These are phyloP conservation scores for Moxostoma hubbsi DNA, from an alignment of 2,797 vertebrate species.

Conservation along the genomic window DNA sequence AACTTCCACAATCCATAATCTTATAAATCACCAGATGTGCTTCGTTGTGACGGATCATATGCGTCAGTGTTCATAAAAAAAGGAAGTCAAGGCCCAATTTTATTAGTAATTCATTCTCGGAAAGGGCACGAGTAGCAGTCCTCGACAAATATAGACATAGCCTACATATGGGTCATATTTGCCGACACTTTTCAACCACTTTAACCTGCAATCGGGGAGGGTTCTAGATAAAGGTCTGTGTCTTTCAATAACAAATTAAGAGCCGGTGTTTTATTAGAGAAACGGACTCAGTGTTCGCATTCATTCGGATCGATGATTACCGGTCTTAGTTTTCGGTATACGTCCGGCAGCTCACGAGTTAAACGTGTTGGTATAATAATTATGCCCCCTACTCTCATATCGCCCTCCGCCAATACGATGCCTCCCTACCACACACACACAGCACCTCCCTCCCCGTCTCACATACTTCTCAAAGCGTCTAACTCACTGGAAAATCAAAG, in stretches of 20 bases:
- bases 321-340: neutral
- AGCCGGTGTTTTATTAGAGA: no score
- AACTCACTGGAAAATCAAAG: slow-evolving; percentile 83
- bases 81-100: no score
- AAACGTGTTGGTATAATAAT: slow-evolving; percentile 79
- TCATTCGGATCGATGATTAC: no score
- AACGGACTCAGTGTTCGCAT: no score
- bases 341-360: slow-evolving; percentile 74
- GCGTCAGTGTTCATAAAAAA: slow-evolving; percentile 7
- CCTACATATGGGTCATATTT: no score
- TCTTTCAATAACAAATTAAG: no score
- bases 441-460: slow-evolving; percentile 66
- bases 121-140: no score
- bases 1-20: slow-evolving; percentile 42
- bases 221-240: no score
- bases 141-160: no score
- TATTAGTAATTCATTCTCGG: no score
- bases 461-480: slow-evolving; percentile 72
- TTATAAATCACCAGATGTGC: slow-evolving; percentile 16
- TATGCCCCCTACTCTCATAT: slow-evolving; percentile 69
- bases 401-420: slow-evolving; percentile 80
- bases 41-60: slow-evolving; percentile 32
- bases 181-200: no score
- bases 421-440: slow-evolving; percentile 55
- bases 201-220: no score